Evolutionary conservation across 2,797 vertebrate species (phyloP), one percentile per base, ranked within the genome.

Genomic region (Helicolenus hilgendorfi): DNA sequence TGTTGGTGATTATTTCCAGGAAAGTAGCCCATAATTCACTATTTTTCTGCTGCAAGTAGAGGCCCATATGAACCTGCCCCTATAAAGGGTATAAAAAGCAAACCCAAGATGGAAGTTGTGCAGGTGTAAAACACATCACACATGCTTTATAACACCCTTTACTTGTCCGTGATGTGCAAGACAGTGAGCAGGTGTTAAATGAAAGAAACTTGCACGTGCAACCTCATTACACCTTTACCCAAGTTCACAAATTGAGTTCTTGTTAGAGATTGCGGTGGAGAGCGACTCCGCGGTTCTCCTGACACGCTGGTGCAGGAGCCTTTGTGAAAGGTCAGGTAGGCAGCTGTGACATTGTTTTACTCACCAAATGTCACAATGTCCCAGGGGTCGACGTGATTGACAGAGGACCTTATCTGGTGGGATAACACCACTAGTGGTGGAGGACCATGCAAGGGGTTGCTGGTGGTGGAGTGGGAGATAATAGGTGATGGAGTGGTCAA

Each of bases 291-390:
- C 24, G 15, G 60, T 26, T 84, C 74, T 60, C 72, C 72, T 7
- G 45, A 89, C 64, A 78, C 31, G 15, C 53, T 79, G 56, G 45
- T 36, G 84, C 53, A 26, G 60, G 36, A 89, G 87, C 64, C 79
- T 83, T 87, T 87, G 88, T 86, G 86, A 97, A 96, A 97, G 95
- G 96, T 96, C 95, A 93, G 79, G 89, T 91, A 93, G 96, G 92
- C 92, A 88, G 88, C 91, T 91, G 90, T 86, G 92, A 96, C 92
- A 94, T 84, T 92, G 92, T 89, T 89, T 81, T 36, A 86, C 93
- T 92, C 92, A 72, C 91, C 91, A 97, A 97, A 98, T 98, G 97
- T 96, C 97, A 97, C 41, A 59, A 79, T 90, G 92, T 97, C 95
- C 92, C 95, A 72, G 73, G 90, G 94, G 95, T 96, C 62, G 14